These are phyloP conservation scores for Philonicus albiceps DNA, from an alignment of 2,888 invertebrate species.

Conservation along the genomic window DNA sequence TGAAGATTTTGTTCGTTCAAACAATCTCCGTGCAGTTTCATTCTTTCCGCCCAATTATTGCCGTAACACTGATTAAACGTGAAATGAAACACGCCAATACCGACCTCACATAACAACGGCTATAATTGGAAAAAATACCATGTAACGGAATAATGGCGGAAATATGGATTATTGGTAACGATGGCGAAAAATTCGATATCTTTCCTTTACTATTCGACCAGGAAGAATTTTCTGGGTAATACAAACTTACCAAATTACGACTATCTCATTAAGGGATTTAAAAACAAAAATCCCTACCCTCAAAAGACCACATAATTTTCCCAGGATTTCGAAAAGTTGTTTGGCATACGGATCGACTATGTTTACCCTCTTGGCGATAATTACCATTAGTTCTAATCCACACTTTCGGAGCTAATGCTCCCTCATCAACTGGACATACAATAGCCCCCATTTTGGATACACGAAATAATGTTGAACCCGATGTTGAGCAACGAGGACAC, in stretches of 20 bases:
- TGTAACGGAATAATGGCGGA: neutral
- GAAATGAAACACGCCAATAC: neutral
- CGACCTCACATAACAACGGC: neutral
- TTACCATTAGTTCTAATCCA: neutral
- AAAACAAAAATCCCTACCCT: neutral
- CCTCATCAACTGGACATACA: neutral
- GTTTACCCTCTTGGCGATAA: neutral
- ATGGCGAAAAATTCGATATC: neutral
- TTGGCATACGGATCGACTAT: neutral
- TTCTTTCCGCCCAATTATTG: neutral
- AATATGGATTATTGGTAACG: neutral
- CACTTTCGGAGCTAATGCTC: neutral
- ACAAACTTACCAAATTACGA: neutral
- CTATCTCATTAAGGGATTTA: neutral
- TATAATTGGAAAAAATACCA: neutral
- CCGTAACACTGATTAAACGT: neutral
- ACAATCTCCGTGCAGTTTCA: neutral
- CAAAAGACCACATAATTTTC: neutral
- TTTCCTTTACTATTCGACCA: neutral
- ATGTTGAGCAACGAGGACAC: neutral
- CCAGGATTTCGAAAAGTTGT: neutral
- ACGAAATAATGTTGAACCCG: slow-evolving; percentile 6
- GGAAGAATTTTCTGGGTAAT: neutral
- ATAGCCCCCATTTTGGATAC: neutral
- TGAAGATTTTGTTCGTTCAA: neutral